Evolutionary conservation across 2,888 invertebrate species (phyloP).

Genomic region (Sinhomidia bicolor): DNA sequence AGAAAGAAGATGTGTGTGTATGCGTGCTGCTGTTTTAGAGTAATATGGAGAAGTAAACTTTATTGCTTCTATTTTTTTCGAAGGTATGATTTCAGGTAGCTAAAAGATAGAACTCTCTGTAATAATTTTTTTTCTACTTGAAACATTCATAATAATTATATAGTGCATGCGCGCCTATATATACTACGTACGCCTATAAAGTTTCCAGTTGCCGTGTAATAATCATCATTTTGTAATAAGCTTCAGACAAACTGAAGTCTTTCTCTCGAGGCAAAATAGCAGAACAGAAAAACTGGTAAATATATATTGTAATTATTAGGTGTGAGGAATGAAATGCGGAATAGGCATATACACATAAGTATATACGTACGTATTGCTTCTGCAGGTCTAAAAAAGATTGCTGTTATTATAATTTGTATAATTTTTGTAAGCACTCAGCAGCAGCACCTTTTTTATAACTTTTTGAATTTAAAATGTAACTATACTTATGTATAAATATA

Average conservation of each 20-base stretch:
- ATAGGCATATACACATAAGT: neutral
- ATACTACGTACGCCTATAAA: too few relatives aligned
- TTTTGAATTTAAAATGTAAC: neutral
- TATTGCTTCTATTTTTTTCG: too few relatives aligned
- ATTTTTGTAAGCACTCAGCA: neutral
- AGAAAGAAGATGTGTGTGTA: neutral
- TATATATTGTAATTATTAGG: slow-evolving; percentile 56
- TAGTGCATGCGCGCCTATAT: too few relatives aligned
- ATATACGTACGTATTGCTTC: neutral
- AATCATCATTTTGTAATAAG: too few relatives aligned
- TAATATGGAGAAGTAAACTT: neutral
- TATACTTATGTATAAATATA: too few relatives aligned
- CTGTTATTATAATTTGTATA: neutral
- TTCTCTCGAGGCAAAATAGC: slow-evolving; percentile 7
- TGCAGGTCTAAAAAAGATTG: neutral
- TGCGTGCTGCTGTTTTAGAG: too few relatives aligned
- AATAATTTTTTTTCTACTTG: too few relatives aligned
- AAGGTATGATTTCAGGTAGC: neutral
- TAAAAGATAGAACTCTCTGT: too few relatives aligned
- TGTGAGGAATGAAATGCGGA: slow-evolving; percentile 45
- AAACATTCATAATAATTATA: slow-evolving; percentile 15
- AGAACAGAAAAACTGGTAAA: neutral
- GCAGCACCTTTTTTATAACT: too few relatives aligned
- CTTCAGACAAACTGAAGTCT: too few relatives aligned
- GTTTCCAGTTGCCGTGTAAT: too few relatives aligned